Evolutionary conservation across 2,888 invertebrate genomes (phyloP).

Genomic region (Drosophila formosana): DNA sequence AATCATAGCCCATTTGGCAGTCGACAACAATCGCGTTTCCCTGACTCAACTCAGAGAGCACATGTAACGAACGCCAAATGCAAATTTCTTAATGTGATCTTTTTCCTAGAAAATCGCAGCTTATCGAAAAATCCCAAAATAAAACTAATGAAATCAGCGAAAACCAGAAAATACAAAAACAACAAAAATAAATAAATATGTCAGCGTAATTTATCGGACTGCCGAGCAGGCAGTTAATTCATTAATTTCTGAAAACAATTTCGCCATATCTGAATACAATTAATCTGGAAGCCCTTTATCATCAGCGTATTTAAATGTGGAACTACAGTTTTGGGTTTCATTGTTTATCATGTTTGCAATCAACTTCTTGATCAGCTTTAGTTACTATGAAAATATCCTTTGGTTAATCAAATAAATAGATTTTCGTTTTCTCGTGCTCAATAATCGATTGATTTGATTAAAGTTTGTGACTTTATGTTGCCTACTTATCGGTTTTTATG

Average conservation of each 20-base stretch:
- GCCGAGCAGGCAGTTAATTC: slow-evolving; percentile 14
- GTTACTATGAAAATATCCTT: neutral
- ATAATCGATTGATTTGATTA: too few relatives aligned
- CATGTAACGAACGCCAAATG: slow-evolving; percentile 29
- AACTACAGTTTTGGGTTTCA: neutral
- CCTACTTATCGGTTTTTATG: neutral
- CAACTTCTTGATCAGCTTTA: neutral
- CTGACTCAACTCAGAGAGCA: slow-evolving; percentile 31
- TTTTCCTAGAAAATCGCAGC: slow-evolving; percentile 35
- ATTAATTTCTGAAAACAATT: slow-evolving; percentile 19
- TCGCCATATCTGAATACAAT: slow-evolving; percentile 21
- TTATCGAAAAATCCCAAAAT: slow-evolving; percentile 38
- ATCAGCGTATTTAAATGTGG: slow-evolving; percentile 7
- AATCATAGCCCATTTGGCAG: slow-evolving; percentile 14
- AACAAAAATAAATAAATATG: slow-evolving; percentile 24
- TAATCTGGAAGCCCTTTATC: slow-evolving; percentile 9
- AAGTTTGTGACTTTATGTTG: too few relatives aligned
- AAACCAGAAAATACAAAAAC: neutral
- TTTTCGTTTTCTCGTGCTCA: too few relatives aligned
- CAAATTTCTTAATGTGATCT: slow-evolving; percentile 46
- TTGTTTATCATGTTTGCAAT: neutral
- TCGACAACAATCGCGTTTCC: neutral
- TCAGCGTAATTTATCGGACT: slow-evolving; percentile 31
- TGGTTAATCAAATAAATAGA: neutral
- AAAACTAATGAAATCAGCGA: slow-evolving; percentile 19